Conservation (phyloP, 2,113 vertebrate species). For the Malurus melanocephalus region DNA sequence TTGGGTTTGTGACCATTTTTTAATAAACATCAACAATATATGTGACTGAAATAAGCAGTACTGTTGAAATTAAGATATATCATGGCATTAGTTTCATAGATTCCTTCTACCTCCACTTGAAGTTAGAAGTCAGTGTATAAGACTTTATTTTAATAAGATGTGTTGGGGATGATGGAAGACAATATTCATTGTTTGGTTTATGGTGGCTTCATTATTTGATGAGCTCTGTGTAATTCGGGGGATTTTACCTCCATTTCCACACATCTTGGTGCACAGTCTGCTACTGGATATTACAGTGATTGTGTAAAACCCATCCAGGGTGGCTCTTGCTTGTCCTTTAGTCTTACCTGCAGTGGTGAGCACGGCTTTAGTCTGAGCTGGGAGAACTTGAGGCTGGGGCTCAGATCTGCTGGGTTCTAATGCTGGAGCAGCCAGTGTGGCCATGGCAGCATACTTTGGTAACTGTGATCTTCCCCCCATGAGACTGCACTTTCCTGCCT, state of each 20-base stretch:
- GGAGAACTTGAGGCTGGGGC: not conserved
- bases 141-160: not conserved
- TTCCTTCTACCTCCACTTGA: not conserved
- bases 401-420: not conserved
- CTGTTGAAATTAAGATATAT: not conserved
- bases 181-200: not conserved
- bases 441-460: not conserved
- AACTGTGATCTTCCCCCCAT: not conserved
- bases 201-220: not conserved
- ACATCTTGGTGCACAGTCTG: not conserved
- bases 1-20: not conserved
- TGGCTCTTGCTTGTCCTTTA: not conserved
- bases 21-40: not conserved
- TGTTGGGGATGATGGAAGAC: not conserved
- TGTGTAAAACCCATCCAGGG: not conserved
- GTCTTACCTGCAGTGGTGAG: not conserved
- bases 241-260: not conserved
- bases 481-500: not conserved
- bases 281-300: not conserved
- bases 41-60: not conserved
- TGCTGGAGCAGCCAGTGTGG: not conserved
- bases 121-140: not conserved
- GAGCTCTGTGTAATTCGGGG: not conserved
- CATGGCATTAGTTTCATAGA: not conserved
- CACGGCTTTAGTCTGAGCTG: fast-evolving